A percentile compares a stretch with the other conserved stretches of the same genome.
Evolutionary conservation across 2,797 vertebrate species (phyloP).

Genomic region (Philypnodon macrostomus): DNA sequence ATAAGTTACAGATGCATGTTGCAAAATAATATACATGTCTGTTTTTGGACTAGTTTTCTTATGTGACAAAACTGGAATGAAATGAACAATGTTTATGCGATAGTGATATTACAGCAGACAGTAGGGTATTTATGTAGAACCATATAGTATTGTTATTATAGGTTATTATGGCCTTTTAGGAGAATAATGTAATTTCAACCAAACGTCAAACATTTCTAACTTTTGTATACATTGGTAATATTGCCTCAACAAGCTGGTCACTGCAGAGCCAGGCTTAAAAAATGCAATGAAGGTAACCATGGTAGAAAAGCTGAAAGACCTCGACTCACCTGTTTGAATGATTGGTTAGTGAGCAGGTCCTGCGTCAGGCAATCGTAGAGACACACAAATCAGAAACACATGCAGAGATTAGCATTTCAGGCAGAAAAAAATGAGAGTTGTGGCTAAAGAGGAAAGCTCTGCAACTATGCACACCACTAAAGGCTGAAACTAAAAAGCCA

Average conservation of each 20-base stretch:
- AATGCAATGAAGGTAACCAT: slow-evolving; percentile 26
- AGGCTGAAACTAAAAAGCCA: slow-evolving; percentile 48
- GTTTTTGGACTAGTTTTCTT: too few species aligned
- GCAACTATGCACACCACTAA: slow-evolving; percentile 45
- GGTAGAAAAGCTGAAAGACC: slow-evolving; percentile 25
- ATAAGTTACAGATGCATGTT: too few species aligned
- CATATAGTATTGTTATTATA: too few species aligned
- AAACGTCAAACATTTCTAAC: too few species aligned
- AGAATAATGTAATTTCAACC: too few species aligned
- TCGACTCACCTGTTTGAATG: slow-evolving; percentile 91
- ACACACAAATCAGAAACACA: slow-evolving; percentile 69
- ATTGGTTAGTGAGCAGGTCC: slow-evolving; percentile 97
- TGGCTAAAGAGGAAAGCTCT: slow-evolving; percentile 52
- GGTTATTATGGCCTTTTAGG: too few species aligned
- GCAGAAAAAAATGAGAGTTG: slow-evolving; percentile 53
- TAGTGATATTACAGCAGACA: too few species aligned
- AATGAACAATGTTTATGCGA: too few species aligned
- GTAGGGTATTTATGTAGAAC: too few species aligned
- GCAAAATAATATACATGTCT: too few species aligned
- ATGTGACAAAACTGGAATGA: too few species aligned
- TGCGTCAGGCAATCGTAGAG: slow-evolving; percentile 83
- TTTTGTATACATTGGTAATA: neutral
- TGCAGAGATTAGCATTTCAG: slow-evolving; percentile 75
- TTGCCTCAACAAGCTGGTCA: neutral
- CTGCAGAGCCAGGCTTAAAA: slow-evolving; percentile 22